These are phyloP conservation scores for Eciton burchellii DNA, from an alignment of 1,140 invertebrate species.

Conservation along the genomic window DNA sequence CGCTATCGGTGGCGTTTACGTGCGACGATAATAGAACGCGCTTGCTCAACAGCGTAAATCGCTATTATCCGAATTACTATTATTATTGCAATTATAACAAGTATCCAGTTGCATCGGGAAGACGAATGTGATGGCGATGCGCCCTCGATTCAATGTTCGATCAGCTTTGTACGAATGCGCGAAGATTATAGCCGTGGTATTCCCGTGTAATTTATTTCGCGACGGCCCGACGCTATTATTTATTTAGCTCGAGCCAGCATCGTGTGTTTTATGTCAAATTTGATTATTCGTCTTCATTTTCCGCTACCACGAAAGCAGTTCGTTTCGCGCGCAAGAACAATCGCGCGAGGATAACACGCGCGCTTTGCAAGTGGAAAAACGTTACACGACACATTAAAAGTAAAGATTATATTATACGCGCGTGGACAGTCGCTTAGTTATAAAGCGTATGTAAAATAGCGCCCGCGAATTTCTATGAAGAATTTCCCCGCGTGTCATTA, in stretches of 20 bases:
- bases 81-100: constrained; percentile 77
- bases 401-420: too few relatives aligned
- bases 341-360: too few relatives aligned
- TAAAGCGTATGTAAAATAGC: too few relatives aligned
- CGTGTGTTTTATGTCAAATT: constrained; percentile 12
- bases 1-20: constrained; percentile 47
- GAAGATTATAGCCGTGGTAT: constrained; percentile 32
- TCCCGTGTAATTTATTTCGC: constrained; percentile 28
- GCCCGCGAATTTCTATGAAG: too few relatives aligned
- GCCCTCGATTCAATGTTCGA: constrained; percentile 3
- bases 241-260: constrained; percentile 7
- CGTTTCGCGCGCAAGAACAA: neutral
- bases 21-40: constrained; percentile 67
- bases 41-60: constrained; percentile 65
- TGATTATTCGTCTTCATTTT: constrained; percentile 5
- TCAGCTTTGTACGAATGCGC: constrained; percentile 24
- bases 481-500: too few relatives aligned
- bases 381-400: too few relatives aligned
- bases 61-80: constrained; percentile 76
- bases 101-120: constrained; percentile 50
- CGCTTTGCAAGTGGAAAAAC: too few relatives aligned
- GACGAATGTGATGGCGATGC: constrained; percentile 2
- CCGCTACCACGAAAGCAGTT: neutral
- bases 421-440: too few relatives aligned
- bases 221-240: neutral